Base-by-base conservation (phyloP, 92 coral and sea anemone genomes). In the Virgularia gustaviana region DNA sequence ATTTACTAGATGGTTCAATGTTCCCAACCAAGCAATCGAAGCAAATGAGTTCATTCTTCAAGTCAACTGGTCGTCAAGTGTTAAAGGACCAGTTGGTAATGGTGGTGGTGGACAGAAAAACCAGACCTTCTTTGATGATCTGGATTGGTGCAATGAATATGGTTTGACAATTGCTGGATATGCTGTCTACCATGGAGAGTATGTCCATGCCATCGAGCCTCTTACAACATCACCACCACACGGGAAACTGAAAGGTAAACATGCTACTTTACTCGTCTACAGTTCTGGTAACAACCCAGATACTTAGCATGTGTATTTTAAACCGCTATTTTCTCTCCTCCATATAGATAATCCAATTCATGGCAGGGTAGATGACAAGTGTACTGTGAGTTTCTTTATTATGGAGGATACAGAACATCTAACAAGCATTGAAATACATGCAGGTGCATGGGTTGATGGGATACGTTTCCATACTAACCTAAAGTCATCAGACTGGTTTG, bases 401-500 rank as follows among this genome's bases (percentile, higher is more conserved):
- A 2, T 67, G 60, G 74, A 47, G 33, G 41, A 67, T 15, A 96
- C 82, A 33, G 97, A 91, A 49, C 74, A 89, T 70, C 64, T 91
- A 76, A 79, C 83, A 1, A 77, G 78, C 49, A 79, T 91, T 27
- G 97, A 91, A 28, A 78, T 91, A 36, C 80, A 96, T 59, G 91
- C 97, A 0, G 97, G 97, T 10, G 97, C 89, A 54, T 91, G 97
- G 97, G 41, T 91, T 71, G 97, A 91, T 49, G 97, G 92, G 33
- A 85, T 91, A 57, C 83, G 96, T 62, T 56, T 91, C 28, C 97
- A 89, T 82, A 86, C 97, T 23, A 91, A 89, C 81, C 66, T 76
- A 77, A 90, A 87, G 78, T 91, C 97, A 13, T 86, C 96, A 15
- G 63, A 86, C 27, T 87, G 96, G 96, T 86, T 89, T 87, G 97